phyloP scores from a whole-genome alignment of 2,113 vertebrate species.

The Callipepla californica region DNA sequence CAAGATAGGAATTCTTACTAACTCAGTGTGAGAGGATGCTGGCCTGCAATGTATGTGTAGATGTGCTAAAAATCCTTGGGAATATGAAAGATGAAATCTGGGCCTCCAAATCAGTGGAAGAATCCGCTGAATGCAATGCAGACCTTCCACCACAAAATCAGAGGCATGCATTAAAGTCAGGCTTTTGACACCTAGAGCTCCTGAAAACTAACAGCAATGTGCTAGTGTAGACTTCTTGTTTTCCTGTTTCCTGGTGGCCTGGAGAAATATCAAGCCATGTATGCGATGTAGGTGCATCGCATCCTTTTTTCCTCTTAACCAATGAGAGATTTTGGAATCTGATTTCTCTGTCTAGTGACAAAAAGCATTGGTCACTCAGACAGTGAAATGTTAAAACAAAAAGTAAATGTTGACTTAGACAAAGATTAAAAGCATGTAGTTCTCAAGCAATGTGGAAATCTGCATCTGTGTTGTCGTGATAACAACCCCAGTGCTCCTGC shows the following conservation, averaged over 20 bases:
- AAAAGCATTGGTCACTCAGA: background rate
- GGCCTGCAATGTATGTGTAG: background rate
- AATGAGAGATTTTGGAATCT: background rate
- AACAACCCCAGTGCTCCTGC: background rate
- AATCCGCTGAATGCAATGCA: background rate
- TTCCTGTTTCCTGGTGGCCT: background rate
- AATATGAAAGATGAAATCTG: background rate
- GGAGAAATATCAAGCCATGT: background rate
- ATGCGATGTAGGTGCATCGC: rapidly evolving
- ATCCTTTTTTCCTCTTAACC: background rate
- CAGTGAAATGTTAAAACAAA: background rate
- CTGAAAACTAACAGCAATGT: background rate
- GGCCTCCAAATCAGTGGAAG: background rate
- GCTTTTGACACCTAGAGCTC: background rate
- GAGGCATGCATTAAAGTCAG: background rate
- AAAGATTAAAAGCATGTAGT: background rate
- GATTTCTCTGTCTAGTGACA: background rate
- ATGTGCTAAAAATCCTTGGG: background rate
- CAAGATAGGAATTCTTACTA: background rate
- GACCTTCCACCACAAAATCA: background rate
- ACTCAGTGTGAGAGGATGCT: background rate
- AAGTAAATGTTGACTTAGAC: background rate
- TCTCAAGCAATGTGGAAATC: background rate
- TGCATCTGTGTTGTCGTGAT: background rate
- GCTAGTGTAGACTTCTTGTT: background rate